Evolutionary conservation across 2,113 vertebrate species (phyloP).

Genomic region (Trematomus loennbergii): DNA sequence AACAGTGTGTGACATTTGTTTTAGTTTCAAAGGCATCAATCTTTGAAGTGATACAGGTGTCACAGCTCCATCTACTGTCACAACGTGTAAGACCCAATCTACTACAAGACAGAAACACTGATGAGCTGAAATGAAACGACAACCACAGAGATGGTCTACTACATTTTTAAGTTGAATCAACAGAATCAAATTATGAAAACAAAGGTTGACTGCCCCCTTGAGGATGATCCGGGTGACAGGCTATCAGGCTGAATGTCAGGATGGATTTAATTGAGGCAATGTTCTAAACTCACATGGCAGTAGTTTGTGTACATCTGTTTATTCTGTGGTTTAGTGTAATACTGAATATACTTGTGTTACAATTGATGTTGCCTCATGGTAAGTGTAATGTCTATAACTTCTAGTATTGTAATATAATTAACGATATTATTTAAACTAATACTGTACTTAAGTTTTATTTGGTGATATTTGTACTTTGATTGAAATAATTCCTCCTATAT

Average conservation of each 20-base stretch:
- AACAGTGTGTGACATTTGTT: neutral
- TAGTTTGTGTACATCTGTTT: too few relatives aligned
- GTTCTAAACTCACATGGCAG: too few relatives aligned
- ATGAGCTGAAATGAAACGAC: neutral
- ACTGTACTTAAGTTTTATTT: too few relatives aligned
- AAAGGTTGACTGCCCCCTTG: neutral
- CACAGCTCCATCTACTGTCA: conserved; percentile 68
- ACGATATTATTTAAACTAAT: too few relatives aligned
- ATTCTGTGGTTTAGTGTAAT: too few relatives aligned
- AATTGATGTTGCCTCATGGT: too few relatives aligned
- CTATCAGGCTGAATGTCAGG: neutral
- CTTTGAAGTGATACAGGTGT: neutral
- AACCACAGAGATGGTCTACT: neutral
- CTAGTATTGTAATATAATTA: too few relatives aligned
- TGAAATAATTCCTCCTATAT: too few relatives aligned
- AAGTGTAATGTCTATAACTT: too few relatives aligned
- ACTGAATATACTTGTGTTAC: too few relatives aligned
- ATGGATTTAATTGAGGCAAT: neutral
- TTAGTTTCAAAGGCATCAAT: neutral
- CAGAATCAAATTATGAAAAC: neutral
- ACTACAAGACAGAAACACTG: neutral
- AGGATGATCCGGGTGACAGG: neutral
- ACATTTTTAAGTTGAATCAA: neutral
- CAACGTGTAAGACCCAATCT: neutral
- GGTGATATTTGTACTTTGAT: too few relatives aligned